Evolutionary conservation across 2,888 invertebrate species (phyloP).

Genomic region (Lepetodrilus schrolli): DNA sequence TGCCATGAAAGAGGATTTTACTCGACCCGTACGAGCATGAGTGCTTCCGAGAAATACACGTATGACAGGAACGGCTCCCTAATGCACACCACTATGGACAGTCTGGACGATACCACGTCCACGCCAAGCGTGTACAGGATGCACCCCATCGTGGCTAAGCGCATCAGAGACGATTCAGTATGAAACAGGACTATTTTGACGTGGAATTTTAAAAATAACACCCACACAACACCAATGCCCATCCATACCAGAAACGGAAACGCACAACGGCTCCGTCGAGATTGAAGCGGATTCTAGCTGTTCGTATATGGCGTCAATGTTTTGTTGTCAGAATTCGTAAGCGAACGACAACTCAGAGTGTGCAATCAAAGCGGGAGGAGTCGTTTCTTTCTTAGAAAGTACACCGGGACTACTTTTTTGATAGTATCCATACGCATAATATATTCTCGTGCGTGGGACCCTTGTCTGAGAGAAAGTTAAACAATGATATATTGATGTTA

Average conservation of each 20-base stretch:
- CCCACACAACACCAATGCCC: neutral
- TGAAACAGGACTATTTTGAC: neutral
- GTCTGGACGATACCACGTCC: constrained; percentile 54
- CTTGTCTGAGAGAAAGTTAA: too few species aligned
- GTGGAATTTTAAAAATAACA: neutral
- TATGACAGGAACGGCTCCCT: constrained; percentile 66
- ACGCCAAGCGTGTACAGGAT: constrained; percentile 47
- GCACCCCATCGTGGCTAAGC: constrained; percentile 39
- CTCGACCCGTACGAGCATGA: constrained; percentile 54
- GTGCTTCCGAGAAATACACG: constrained; percentile 63
- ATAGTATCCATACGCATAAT: too few species aligned
- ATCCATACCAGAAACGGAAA: neutral
- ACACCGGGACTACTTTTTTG: too few species aligned
- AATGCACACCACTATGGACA: constrained; percentile 67
- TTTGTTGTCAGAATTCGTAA: too few species aligned
- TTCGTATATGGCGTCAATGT: too few species aligned
- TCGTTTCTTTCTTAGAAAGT: too few species aligned
- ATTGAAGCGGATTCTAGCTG: too few species aligned
- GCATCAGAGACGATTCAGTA: constrained; percentile 29
- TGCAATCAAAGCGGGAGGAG: too few species aligned
- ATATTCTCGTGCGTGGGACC: too few species aligned
- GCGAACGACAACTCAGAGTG: too few species aligned
- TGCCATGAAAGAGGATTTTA: constrained; percentile 56
- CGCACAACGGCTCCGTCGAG: too few species aligned
- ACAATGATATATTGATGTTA: too few species aligned